These are phyloP conservation scores for Trachelus stipa DNA, from an alignment of 2,888 invertebrate genomes.

Conservation along the genomic window DNA sequence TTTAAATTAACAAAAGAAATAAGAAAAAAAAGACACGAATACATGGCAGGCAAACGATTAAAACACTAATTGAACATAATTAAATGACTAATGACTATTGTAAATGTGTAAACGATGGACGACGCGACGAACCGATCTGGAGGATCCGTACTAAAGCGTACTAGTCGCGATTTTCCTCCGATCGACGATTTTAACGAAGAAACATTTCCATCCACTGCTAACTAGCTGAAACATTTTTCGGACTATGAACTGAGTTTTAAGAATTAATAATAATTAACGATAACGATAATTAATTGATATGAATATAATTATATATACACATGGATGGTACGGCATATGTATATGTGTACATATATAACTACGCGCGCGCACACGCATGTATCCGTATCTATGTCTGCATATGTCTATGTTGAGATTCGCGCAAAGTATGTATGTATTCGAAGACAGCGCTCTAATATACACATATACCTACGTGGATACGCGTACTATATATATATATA, in stretches of 20 bases:
- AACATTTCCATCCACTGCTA: slow-evolving; percentile 62
- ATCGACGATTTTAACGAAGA: slow-evolving; percentile 28
- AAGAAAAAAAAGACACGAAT: slow-evolving; percentile 22
- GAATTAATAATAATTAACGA: slow-evolving; percentile 31
- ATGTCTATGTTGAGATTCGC: slow-evolving; percentile 22
- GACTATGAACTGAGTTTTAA: slow-evolving; percentile 33
- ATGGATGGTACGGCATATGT: slow-evolving; percentile 62
- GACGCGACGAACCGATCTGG: background rate
- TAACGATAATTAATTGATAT: slow-evolving; percentile 53
- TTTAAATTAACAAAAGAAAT: slow-evolving; percentile 33
- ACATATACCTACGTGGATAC: slow-evolving; percentile 27
- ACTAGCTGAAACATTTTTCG: slow-evolving; percentile 32
- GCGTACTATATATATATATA: slow-evolving; percentile 25
- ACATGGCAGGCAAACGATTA: slow-evolving; percentile 9
- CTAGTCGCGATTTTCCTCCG: slow-evolving; percentile 5
- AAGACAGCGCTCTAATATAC: slow-evolving; percentile 31
- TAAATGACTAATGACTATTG: slow-evolving; percentile 22
- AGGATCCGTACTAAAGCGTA: background rate
- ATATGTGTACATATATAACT: slow-evolving; percentile 64
- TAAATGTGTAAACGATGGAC: slow-evolving; percentile 22
- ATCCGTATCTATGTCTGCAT: slow-evolving; percentile 34
- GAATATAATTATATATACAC: slow-evolving; percentile 49
- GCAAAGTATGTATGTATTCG: slow-evolving; percentile 43
- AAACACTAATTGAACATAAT: slow-evolving; percentile 10
- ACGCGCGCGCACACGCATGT: slow-evolving; percentile 43